These are phyloP conservation scores for Thermophis baileyi DNA, from an alignment of 2,113 vertebrate species.

Conservation along the genomic window DNA sequence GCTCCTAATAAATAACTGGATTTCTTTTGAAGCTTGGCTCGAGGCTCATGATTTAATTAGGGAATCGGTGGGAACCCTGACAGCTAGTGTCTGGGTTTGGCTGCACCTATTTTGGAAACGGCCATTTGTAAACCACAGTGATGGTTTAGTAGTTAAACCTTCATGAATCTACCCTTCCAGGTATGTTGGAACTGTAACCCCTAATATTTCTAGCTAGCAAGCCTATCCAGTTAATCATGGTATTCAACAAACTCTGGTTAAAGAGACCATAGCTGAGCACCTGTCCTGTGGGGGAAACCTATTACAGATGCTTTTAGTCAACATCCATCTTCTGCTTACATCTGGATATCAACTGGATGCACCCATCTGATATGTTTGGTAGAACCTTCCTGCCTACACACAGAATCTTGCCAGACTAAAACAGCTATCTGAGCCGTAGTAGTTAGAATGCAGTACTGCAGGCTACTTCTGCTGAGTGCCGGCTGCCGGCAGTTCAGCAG, in stretches of 20 bases:
- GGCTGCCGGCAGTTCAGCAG: too few relatives aligned
- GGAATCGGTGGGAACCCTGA: too few relatives aligned
- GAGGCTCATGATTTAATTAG: too few relatives aligned
- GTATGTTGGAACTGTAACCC: not conserved
- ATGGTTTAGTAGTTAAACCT: not conserved
- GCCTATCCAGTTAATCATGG: not conserved
- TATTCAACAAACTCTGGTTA: not conserved
- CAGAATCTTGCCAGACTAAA: too few relatives aligned
- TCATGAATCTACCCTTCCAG: not conserved
- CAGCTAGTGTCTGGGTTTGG: not conserved
- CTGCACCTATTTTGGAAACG: not conserved
- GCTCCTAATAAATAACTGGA: too few relatives aligned
- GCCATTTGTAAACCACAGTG: not conserved
- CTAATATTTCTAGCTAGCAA: not conserved
- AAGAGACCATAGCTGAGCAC: not conserved
- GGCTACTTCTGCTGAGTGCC: too few relatives aligned
- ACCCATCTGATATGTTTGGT: not conserved
- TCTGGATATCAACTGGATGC: not conserved
- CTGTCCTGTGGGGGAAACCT: not conserved
- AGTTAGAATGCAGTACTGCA: too few relatives aligned
- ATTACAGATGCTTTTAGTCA: not conserved
- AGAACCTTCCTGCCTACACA: not conserved
- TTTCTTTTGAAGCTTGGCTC: too few relatives aligned
- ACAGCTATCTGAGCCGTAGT: too few relatives aligned
- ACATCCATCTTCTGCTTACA: not conserved